Percentiles rank a stretch among this genome's conserved stretches.
Conservation (phyloP, 1,140 invertebrate genomes). For the Holcopasites calliopsidis region DNA sequence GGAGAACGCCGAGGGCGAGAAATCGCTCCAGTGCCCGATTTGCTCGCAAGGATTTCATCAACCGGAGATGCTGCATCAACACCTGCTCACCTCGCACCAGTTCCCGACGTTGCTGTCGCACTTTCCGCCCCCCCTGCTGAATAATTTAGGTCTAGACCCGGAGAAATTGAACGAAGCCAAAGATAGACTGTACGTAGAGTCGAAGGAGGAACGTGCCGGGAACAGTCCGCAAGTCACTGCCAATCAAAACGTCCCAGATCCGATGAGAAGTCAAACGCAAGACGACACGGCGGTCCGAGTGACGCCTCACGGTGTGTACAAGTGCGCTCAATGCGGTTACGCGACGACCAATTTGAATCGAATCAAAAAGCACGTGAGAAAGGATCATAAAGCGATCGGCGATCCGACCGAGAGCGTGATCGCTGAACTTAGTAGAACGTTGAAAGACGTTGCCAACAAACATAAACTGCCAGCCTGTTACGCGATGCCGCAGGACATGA, state of each 20-base stretch:
- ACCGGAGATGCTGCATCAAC: slow-evolving; percentile 82
- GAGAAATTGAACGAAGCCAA: slow-evolving; percentile 59
- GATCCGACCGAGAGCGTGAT: slow-evolving; percentile 75
- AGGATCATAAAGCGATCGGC: slow-evolving; percentile 80
- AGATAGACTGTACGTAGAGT: slow-evolving; percentile 50
- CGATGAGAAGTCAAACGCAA: slow-evolving; percentile 68
- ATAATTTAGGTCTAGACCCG: slow-evolving; percentile 52
- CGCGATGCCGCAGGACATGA: slow-evolving; percentile 80
- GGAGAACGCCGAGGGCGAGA: slow-evolving; percentile 56
- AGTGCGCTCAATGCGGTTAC: slow-evolving; percentile 85
- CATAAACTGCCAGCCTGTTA: slow-evolving; percentile 82
- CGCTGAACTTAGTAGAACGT: slow-evolving; percentile 77
- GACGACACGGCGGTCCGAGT: slow-evolving; percentile 73
- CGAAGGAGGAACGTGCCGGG: slow-evolving; percentile 66
- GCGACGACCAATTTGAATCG: slow-evolving; percentile 82
- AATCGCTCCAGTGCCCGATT: slow-evolving; percentile 81
- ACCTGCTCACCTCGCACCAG: slow-evolving; percentile 81
- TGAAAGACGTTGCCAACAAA: slow-evolving; percentile 81
- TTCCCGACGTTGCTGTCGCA: slow-evolving; percentile 80
- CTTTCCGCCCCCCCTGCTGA: slow-evolving; percentile 67
- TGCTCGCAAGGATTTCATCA: slow-evolving; percentile 82
- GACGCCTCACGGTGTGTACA: slow-evolving; percentile 77
- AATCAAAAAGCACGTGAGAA: slow-evolving; percentile 84
- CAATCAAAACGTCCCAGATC: slow-evolving; percentile 33
- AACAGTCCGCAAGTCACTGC: slow-evolving; percentile 62